These are phyloP conservation scores for Rhizomys pruinosus DNA, from an alignment of 2,113 vertebrate species.

Conservation along the genomic window DNA sequence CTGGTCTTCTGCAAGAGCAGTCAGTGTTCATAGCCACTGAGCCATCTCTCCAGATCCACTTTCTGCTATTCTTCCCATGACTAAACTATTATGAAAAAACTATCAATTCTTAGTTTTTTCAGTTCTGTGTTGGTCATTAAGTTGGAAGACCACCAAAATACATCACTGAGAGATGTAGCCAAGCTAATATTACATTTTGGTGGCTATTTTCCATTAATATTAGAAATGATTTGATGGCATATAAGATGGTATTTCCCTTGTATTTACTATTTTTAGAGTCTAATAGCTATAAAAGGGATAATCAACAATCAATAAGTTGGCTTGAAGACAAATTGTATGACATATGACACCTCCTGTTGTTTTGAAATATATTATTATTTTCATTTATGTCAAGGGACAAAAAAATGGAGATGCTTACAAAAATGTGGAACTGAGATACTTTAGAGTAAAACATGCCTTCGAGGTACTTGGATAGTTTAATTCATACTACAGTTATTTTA, in stretches of 20 bases:
- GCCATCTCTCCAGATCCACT: no score
- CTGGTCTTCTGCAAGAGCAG: no score
- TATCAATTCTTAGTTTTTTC: neutral
- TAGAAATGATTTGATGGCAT: neutral
- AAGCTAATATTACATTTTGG: neutral
- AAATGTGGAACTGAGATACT: neutral
- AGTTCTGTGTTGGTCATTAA: neutral
- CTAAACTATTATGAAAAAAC: neutral
- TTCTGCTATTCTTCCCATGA: slow-evolving; percentile 8
- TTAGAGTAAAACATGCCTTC: neutral
- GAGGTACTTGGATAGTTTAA: neutral
- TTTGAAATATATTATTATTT: slow-evolving; percentile 34
- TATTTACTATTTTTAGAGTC: neutral
- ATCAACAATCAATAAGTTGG: neutral
- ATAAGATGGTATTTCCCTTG: neutral
- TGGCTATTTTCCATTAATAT: neutral
- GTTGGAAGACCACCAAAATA: neutral
- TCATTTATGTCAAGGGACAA: neutral
- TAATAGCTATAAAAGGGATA: neutral
- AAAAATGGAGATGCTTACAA: neutral
- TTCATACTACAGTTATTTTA: neutral
- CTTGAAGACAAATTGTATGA: neutral
- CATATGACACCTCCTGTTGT: neutral
- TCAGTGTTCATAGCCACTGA: no score
- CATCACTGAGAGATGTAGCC: neutral